phyloP scores from a whole-genome alignment of 1,140 invertebrate species.

The Probaryconus sp. region DNA sequence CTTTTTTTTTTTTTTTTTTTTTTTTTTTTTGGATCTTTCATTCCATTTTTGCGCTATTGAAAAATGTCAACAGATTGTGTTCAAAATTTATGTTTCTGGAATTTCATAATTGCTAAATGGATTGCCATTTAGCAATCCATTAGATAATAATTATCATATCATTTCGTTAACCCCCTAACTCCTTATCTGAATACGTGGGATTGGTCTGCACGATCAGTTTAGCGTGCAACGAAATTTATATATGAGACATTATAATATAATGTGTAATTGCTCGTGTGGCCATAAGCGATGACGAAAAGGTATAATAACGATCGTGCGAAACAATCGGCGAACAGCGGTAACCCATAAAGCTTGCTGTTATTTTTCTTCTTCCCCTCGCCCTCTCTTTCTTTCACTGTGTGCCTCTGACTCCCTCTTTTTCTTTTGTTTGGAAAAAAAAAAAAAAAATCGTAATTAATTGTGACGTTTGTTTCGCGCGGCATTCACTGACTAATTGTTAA shows the following conservation, averaged over 20 bases:
- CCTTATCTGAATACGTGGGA: constrained; percentile 58
- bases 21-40: too few species aligned
- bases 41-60: too few species aligned
- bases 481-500: constrained; percentile 43
- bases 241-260: too few species aligned
- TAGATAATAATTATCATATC: constrained; percentile 64
- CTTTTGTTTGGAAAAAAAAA: too few species aligned
- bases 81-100: too few species aligned
- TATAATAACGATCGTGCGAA: constrained; percentile 49
- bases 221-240: too few species aligned
- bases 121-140: too few species aligned
- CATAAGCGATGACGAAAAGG: constrained; percentile 57
- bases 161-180: constrained; percentile 57
- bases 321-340: constrained; percentile 49
- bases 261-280: constrained; percentile 56
- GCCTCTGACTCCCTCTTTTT: too few species aligned
- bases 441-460: constrained; percentile 52
- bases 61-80: too few species aligned
- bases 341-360: constrained; percentile 15
- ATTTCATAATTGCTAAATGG: too few species aligned
- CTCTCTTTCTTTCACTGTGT: too few species aligned
- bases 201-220: constrained; percentile 57
- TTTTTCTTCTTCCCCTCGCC: background rate
- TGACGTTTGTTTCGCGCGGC: constrained; percentile 36
- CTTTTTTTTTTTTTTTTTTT: too few species aligned